Percentiles rank a stretch among this genome's conserved stretches.
Evolutionary conservation across 2,888 invertebrate species (phyloP).

Genomic region (Limnephilus lunatus): DNA sequence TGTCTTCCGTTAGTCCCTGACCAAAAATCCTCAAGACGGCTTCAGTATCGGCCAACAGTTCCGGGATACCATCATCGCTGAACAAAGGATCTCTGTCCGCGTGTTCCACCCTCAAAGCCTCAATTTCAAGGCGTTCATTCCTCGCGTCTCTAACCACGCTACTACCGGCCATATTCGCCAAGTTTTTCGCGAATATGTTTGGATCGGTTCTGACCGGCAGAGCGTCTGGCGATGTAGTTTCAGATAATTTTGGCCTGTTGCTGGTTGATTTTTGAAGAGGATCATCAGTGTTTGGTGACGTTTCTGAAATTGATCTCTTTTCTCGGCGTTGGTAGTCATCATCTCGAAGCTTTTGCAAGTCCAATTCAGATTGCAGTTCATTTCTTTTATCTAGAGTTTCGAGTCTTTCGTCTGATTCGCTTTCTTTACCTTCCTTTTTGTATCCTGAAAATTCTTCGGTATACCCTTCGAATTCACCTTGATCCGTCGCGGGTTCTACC

Average conservation of each 20-base stretch:
- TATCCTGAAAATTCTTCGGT: conserved; percentile 4
- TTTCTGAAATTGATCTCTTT: neutral
- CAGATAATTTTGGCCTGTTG: neutral
- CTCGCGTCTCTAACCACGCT: neutral
- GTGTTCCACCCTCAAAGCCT: conserved; percentile 79
- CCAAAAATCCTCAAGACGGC: conserved; percentile 87
- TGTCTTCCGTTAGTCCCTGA: conserved; percentile 80
- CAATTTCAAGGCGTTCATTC: conserved; percentile 70
- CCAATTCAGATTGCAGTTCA: neutral
- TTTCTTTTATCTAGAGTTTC: conserved; percentile 30
- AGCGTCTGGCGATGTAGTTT: neutral
- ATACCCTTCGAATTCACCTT: conserved; percentile 24
- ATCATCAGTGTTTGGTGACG: neutral
- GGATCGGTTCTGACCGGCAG: conserved; percentile 14
- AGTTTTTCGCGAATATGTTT: neutral
- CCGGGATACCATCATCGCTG: conserved; percentile 81
- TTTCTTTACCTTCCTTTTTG: neutral
- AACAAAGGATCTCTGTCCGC: conserved; percentile 78
- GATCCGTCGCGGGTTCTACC: neutral
- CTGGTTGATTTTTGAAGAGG: conserved; percentile 2
- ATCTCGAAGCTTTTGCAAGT: neutral
- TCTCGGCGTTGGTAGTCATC: neutral
- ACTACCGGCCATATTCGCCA: neutral
- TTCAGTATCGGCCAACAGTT: conserved; percentile 79
- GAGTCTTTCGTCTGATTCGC: neutral